Percentiles rank a stretch among this genome's conserved stretches.
phyloP scores from a whole-genome alignment of 2,797 vertebrate genomes.

The Spinibarbus caldwelli region DNA sequence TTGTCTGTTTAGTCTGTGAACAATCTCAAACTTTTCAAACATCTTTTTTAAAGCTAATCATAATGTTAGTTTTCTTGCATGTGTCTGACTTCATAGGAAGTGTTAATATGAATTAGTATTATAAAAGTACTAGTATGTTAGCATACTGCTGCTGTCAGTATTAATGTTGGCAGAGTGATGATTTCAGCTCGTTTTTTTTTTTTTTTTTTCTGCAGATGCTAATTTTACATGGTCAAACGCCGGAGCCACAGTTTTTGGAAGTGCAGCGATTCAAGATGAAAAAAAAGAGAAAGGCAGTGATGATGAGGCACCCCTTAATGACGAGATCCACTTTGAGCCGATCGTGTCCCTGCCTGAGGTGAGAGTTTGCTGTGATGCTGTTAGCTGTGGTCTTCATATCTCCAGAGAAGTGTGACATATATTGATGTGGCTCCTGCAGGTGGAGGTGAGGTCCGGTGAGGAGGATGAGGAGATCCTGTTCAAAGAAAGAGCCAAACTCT shows the following conservation, averaged over 20 bases:
- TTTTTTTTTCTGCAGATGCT: conserved; percentile 81
- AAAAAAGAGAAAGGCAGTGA: conserved; percentile 88
- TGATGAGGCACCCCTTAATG: too few relatives aligned
- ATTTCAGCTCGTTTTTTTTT: neutral
- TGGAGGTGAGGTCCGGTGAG: conserved; percentile 93
- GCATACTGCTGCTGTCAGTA: neutral
- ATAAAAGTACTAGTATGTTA: too few relatives aligned
- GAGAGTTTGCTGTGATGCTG: neutral
- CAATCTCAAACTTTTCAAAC: too few relatives aligned
- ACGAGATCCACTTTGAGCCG: conserved; percentile 95
- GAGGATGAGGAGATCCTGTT: conserved; percentile 97
- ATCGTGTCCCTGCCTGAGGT: conserved; percentile 97
- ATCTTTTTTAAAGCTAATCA: too few relatives aligned
- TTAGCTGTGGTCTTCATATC: neutral
- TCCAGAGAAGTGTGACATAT: neutral
- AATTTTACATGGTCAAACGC: conserved; percentile 94
- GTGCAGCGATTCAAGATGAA: conserved; percentile 80
- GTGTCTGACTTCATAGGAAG: too few relatives aligned
- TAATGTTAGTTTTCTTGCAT: too few relatives aligned
- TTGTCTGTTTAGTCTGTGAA: too few relatives aligned
- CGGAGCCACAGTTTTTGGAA: conserved; percentile 87
- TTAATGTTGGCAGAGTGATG: neutral
- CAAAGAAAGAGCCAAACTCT: conserved; percentile 94
- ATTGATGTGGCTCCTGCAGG: conserved; percentile 70
- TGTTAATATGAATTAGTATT: too few relatives aligned